A percentile compares a stretch with the other conserved stretches of the same genome.
phyloP scores from a whole-genome alignment of 2,888 invertebrate species.

The Lithophane leautieri region DNA sequence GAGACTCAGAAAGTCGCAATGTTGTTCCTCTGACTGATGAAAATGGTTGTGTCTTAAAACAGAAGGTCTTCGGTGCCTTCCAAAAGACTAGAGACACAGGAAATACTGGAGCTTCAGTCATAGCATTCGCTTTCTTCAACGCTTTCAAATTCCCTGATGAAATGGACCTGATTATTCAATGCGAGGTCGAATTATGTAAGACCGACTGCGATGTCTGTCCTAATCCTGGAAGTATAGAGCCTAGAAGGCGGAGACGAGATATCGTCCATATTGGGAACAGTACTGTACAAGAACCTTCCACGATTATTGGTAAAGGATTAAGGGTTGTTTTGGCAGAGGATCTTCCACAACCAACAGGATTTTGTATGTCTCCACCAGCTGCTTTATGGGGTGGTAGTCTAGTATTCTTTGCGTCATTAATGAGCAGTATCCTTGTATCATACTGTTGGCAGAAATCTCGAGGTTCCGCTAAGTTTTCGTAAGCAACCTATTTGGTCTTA shows the following conservation, averaged over 20 bases:
- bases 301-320: constrained; percentile 92
- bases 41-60: constrained; percentile 94
- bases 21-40: constrained; percentile 93
- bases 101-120: constrained; percentile 93
- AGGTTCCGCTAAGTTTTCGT: constrained; percentile 79
- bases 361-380: constrained; percentile 92
- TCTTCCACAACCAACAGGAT: constrained; percentile 84
- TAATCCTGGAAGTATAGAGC: constrained; percentile 91
- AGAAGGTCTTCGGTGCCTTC: constrained; percentile 95
- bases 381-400: constrained; percentile 92
- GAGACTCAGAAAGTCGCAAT: constrained; percentile 92
- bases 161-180: constrained; percentile 95
- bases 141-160: constrained; percentile 96
- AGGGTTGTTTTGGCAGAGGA: constrained; percentile 93
- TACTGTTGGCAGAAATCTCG: constrained; percentile 85
- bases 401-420: constrained; percentile 91
- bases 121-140: constrained; percentile 95
- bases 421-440: constrained; percentile 87
- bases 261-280: constrained; percentile 86
- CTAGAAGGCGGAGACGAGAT: constrained; percentile 85
- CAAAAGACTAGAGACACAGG: constrained; percentile 94
- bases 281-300: constrained; percentile 88
- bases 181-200: constrained; percentile 95
- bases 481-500: constrained; percentile 52
- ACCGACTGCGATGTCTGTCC: constrained; percentile 94